A percentile compares a stretch with the other conserved stretches of the same genome.
These are phyloP conservation scores for Uloborus plumipes DNA, from an alignment of 2,888 invertebrate species.

Conservation along the genomic window DNA sequence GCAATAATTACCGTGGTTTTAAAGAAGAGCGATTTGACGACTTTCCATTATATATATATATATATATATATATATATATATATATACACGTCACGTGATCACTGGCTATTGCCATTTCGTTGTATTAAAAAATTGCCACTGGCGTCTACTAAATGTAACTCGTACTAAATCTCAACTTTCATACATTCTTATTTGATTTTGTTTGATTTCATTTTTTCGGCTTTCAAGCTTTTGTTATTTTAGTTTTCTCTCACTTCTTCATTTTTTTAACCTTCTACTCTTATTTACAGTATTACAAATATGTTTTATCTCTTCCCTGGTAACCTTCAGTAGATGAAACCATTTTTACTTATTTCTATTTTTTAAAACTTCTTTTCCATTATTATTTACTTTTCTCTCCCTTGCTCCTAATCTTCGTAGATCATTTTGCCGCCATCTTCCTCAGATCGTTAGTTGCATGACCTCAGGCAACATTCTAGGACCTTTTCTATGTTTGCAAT, in stretches of 20 bases:
- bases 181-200: slow-evolving; percentile 11
- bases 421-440: slow-evolving; percentile 50
- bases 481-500: slow-evolving; percentile 58
- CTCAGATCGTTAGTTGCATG: slow-evolving; percentile 54
- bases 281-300: slow-evolving; percentile 17
- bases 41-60: too few relatives aligned
- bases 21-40: too few relatives aligned
- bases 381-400: slow-evolving; percentile 18
- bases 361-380: too few relatives aligned
- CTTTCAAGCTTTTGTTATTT: slow-evolving; percentile 18
- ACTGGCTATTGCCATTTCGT: neutral
- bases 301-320: slow-evolving; percentile 36
- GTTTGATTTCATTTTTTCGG: slow-evolving; percentile 31
- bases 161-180: slow-evolving; percentile 3
- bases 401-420: slow-evolving; percentile 53
- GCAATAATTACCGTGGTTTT: too few relatives aligned
- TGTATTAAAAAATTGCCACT: slow-evolving; percentile 33
- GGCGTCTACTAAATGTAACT: slow-evolving; percentile 11
- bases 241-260: slow-evolving; percentile 12
- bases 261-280: slow-evolving; percentile 17
- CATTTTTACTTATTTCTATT: neutral
- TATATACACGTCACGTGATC: too few relatives aligned
- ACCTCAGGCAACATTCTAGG: slow-evolving; percentile 47
- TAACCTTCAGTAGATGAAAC: slow-evolving; percentile 37
- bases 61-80: too few relatives aligned